These are phyloP conservation scores for Sanderia malayensis DNA, from an alignment of 30 jellyfish, hydroid and myxozoan species.

Conservation along the genomic window DNA sequence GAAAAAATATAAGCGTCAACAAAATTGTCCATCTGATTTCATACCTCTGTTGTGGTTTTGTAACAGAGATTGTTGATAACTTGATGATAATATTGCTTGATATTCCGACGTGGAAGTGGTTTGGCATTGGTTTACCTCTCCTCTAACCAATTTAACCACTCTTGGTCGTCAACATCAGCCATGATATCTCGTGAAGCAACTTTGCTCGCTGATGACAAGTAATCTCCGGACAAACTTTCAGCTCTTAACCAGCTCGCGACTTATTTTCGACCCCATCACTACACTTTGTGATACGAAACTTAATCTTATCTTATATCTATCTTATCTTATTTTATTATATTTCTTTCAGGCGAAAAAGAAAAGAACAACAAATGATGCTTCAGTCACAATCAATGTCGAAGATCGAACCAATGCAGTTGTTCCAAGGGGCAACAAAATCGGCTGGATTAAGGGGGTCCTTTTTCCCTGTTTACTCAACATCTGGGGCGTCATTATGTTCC, in stretches of 20 bases:
- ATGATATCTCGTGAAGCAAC: too few relatives aligned
- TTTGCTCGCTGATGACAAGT: too few relatives aligned
- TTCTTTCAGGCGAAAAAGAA: neutral
- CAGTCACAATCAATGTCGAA: neutral
- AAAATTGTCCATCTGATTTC: too few relatives aligned
- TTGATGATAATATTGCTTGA: neutral
- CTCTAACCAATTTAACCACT: neutral
- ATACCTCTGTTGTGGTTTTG: neutral
- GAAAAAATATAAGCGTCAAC: too few relatives aligned
- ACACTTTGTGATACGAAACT: too few relatives aligned
- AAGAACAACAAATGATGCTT: neutral
- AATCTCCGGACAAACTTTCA: too few relatives aligned
- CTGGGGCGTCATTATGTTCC: conserved; percentile 93
- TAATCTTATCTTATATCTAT: too few relatives aligned
- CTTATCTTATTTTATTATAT: too few relatives aligned
- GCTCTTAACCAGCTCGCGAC: too few relatives aligned
- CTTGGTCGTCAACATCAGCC: neutral
- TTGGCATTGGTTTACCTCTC: neutral
- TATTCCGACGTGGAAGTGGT: neutral
- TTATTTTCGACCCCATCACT: too few relatives aligned
- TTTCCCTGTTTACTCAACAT: conserved; percentile 79
- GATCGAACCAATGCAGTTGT: neutral
- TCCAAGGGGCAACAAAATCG: conserved; percentile 62
- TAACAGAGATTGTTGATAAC: neutral
- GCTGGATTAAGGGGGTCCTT: conserved; percentile 93